A percentile compares a stretch with the other conserved stretches of the same genome.
Evolutionary conservation across 2,888 invertebrate species (phyloP).

Genomic region (Cephalotes varians): DNA sequence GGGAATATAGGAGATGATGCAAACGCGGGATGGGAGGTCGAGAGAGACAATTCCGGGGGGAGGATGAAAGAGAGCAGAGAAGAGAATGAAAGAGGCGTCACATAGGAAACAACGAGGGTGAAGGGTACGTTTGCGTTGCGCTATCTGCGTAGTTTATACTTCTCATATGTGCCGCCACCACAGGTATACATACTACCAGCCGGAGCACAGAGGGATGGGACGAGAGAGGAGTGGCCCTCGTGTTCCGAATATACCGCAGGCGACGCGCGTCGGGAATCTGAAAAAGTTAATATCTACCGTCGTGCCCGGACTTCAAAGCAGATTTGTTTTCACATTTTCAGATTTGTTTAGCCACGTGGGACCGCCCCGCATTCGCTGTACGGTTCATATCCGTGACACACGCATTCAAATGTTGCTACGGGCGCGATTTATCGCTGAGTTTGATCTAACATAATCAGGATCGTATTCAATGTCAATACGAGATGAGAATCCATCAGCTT

Average conservation of each 20-base stretch:
- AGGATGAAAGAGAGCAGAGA: neutral
- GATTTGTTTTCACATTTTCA: conserved; percentile 81
- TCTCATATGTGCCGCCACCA: conserved; percentile 75
- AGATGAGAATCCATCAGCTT: neutral
- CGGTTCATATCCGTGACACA: neutral
- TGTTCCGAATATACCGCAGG: conserved; percentile 74
- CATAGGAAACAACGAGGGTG: conserved; percentile 68
- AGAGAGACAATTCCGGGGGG: neutral
- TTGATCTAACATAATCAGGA: conserved; percentile 38
- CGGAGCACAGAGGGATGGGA: conserved; percentile 10
- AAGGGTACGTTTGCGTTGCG: conserved; percentile 75
- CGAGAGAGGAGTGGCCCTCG: conserved; percentile 52
- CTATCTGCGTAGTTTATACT: conserved; percentile 80
- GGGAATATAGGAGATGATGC: neutral
- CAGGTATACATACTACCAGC: conserved; percentile 38
- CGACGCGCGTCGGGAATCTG: conserved; percentile 78
- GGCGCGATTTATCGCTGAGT: neutral
- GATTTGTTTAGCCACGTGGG: conserved; percentile 70
- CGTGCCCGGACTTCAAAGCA: conserved; percentile 80
- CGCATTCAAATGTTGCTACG: neutral
- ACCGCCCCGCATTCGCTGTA: neutral
- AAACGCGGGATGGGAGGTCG: neutral
- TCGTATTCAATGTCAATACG: conserved; percentile 23
- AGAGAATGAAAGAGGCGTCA: conserved; percentile 46
- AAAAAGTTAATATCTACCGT: conserved; percentile 84